These are phyloP conservation scores for Drosophila murphyi DNA, from an alignment of 1,140 invertebrate species.

Conservation along the genomic window DNA sequence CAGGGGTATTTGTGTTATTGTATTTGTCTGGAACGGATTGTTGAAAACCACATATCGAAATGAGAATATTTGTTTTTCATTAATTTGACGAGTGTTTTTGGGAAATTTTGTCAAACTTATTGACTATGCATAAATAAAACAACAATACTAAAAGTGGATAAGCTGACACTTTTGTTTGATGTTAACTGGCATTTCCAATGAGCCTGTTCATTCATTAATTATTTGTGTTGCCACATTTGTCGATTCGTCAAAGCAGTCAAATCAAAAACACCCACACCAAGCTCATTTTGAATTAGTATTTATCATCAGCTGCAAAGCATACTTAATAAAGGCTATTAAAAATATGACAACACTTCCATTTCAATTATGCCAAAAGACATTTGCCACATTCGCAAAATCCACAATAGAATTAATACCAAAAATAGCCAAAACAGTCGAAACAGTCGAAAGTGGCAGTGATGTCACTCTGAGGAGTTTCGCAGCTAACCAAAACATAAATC, in stretches of 20 bases:
- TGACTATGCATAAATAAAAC: neutral
- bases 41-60: slow-evolving; percentile 22
- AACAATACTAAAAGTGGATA: neutral
- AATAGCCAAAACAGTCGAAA: neutral
- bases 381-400: neutral
- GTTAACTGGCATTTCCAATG: slow-evolving; percentile 12
- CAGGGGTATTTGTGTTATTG: neutral
- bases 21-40: neutral
- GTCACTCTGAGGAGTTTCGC: neutral
- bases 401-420: neutral
- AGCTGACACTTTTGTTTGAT: slow-evolving; percentile 16
- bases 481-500: neutral
- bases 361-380: too few species aligned
- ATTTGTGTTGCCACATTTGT: slow-evolving; percentile 24
- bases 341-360: neutral
- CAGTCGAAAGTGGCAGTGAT: neutral
- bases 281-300: neutral
- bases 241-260: neutral
- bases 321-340: neutral
- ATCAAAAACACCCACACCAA: slow-evolving; percentile 32
- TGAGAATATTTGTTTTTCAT: slow-evolving; percentile 18
- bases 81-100: neutral
- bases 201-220: slow-evolving; percentile 32
- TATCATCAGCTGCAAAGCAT: neutral
- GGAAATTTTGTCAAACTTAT: neutral